Percentiles rank a stretch among this genome's conserved stretches.
Evolutionary conservation across 2,888 invertebrate genomes (phyloP).

Genomic region (Belgica antarctica): DNA sequence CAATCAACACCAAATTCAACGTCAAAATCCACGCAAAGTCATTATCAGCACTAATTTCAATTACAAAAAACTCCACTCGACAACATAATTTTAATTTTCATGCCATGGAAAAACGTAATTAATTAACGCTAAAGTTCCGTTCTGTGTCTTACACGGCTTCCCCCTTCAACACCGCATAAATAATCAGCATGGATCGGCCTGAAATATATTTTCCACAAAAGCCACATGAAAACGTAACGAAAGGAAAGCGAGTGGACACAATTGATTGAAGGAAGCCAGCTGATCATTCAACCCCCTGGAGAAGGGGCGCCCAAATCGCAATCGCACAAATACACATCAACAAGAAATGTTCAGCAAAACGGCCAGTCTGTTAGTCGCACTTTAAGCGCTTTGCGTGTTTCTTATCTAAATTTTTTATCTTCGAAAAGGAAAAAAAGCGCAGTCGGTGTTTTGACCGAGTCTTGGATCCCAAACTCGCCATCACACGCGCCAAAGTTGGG

Average conservation of each 20-base stretch:
- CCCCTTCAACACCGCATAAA: neutral
- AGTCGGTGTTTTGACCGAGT: constrained; percentile 7
- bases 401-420: constrained; percentile 42
- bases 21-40: too few relatives aligned
- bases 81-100: too few relatives aligned
- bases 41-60: too few relatives aligned
- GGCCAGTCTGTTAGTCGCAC: constrained; percentile 10
- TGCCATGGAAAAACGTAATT: neutral
- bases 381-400: constrained; percentile 35
- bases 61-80: too few relatives aligned
- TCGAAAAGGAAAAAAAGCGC: neutral
- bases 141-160: neutral
- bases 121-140: constrained; percentile 5
- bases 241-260: neutral
- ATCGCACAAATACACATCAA: constrained; percentile 22
- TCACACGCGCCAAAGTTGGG: too few relatives aligned
- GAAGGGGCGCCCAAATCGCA: constrained; percentile 35
- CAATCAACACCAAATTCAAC: too few relatives aligned
- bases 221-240: neutral
- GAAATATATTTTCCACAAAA: neutral
- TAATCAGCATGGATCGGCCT: too few relatives aligned
- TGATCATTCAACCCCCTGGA: constrained; percentile 28
- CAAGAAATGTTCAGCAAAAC: neutral
- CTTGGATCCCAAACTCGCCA: neutral
- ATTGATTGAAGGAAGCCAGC: constrained; percentile 14